Evolutionary conservation across 2,113 vertebrate species (phyloP).

Genomic region (Monopterus albus): DNA sequence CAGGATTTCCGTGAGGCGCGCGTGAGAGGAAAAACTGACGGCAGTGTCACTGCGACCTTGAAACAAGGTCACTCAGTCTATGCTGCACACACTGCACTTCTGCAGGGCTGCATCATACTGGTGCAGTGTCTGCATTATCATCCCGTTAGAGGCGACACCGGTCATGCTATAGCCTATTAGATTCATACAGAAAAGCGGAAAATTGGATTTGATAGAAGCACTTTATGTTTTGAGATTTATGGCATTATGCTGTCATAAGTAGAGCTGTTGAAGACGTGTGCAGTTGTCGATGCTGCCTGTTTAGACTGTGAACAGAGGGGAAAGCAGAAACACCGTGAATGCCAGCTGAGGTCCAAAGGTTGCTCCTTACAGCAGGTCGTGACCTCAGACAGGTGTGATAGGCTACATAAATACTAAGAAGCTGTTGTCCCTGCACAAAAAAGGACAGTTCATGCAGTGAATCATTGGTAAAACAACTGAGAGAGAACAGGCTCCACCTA

Average conservation of each 20-base stretch:
- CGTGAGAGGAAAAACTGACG: conserved; percentile 71
- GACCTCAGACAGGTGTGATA: conserved; percentile 78
- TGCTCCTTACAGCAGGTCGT: conserved; percentile 67
- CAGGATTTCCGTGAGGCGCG: conserved; percentile 50
- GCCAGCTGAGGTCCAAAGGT: conserved; percentile 38
- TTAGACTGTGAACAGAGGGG: neutral
- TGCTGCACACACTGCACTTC: conserved; percentile 80
- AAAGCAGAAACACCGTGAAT: conserved; percentile 6
- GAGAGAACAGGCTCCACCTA: conserved; percentile 33
- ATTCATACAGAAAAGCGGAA: neutral
- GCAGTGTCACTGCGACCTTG: conserved; percentile 84
- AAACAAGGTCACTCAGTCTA: conserved; percentile 79
- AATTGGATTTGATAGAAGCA: neutral
- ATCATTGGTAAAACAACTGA: conserved; percentile 52
- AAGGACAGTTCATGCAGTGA: conserved; percentile 37
- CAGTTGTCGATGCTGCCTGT: neutral
- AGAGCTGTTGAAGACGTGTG: neutral
- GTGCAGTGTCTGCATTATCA: conserved; percentile 68
- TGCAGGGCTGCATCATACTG: conserved; percentile 72
- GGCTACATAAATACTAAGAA: conserved; percentile 56
- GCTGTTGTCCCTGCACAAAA: conserved; percentile 35
- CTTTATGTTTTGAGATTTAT: neutral
- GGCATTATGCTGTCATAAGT: neutral
- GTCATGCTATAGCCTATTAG: conserved; percentile 10
- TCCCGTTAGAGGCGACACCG: conserved; percentile 22